These are phyloP conservation scores for Xestia rhomboidea DNA, from an alignment of 2,888 invertebrate species.

Conservation along the genomic window DNA sequence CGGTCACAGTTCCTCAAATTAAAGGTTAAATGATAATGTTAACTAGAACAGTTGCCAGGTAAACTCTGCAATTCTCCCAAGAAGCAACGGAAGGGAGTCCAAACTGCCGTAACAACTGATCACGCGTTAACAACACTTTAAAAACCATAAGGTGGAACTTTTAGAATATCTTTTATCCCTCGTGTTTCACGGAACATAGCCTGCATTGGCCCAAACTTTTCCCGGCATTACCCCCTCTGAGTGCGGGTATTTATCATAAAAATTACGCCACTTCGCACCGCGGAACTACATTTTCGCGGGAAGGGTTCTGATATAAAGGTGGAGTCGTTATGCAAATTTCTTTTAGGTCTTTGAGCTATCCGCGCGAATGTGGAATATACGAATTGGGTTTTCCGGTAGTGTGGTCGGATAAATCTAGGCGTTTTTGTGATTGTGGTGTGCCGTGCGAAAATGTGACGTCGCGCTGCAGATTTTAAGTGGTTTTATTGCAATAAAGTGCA, in stretches of 20 bases:
- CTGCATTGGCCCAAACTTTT: conserved; percentile 48
- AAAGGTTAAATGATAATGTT: not conserved
- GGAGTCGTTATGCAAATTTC: conserved; percentile 71
- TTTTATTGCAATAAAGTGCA: conserved; percentile 36
- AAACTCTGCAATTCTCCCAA: not conserved
- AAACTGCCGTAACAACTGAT: conserved; percentile 26
- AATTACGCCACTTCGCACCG: conserved; percentile 70
- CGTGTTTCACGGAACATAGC: conserved; percentile 43
- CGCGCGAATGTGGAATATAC: conserved; percentile 53
- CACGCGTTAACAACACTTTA: conserved; percentile 52
- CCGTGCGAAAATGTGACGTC: not conserved
- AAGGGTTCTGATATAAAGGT: conserved; percentile 63
- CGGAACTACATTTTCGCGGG: conserved; percentile 60
- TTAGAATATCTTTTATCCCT: conserved; percentile 47
- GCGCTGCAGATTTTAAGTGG: not conserved
- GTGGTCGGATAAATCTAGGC: conserved; percentile 45
- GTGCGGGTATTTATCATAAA: conserved; percentile 71
- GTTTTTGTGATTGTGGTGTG: conserved; percentile 40
- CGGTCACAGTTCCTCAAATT: not conserved
- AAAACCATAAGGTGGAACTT: conserved; percentile 42
- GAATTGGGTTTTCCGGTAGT: conserved; percentile 62
- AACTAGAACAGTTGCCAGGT: not conserved
- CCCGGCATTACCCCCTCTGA: conserved; percentile 41
- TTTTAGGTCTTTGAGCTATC: conserved; percentile 66
- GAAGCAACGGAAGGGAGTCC: conserved; percentile 16